Conservation (phyloP, 2,113 vertebrate species). For the Chaetodon auriga region DNA sequence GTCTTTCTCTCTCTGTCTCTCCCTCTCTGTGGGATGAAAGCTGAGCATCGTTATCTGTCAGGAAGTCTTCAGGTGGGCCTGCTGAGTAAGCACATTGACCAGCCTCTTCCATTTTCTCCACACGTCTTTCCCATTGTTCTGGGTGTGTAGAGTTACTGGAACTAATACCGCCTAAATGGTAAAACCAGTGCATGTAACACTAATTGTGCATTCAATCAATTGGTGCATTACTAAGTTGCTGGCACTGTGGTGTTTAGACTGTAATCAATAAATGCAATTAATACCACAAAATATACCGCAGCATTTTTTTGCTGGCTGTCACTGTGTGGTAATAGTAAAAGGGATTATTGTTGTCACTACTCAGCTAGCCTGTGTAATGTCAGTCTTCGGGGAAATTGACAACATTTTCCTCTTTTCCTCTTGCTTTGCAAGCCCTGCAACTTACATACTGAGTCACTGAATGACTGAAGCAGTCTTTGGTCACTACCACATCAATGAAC, state of each 20-base stretch:
- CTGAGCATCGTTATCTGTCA: constrained; percentile 53
- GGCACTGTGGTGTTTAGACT: constrained; percentile 42
- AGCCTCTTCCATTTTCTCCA: constrained; percentile 46
- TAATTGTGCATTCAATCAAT: constrained; percentile 54
- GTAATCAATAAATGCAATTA: constrained; percentile 73
- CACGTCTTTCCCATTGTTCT: constrained; percentile 29
- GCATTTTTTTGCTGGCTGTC: constrained; percentile 36
- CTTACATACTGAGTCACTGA: constrained; percentile 5
- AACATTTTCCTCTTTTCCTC: constrained; percentile 38
- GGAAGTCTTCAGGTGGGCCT: constrained; percentile 48
- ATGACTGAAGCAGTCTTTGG: constrained; percentile 29
- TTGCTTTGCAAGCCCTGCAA: constrained; percentile 41
- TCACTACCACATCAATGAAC: background rate
- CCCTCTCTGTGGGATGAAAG: constrained; percentile 30
- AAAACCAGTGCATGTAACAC: constrained; percentile 38
- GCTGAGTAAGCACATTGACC: constrained; percentile 57
- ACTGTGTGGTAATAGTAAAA: constrained; percentile 40
- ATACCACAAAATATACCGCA: constrained; percentile 32
- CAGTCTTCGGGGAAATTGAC: constrained; percentile 67
- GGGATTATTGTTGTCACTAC: constrained; percentile 58
- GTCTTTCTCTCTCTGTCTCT: constrained; percentile 17
- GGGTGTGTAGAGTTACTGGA: constrained; percentile 52
- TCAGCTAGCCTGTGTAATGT: constrained; percentile 40
- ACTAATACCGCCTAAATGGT: constrained; percentile 29
- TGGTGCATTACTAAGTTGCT: constrained; percentile 57